Base-by-base conservation (phyloP, 2,888 invertebrate genomes). In the Pandemis cinnamomeana region DNA sequence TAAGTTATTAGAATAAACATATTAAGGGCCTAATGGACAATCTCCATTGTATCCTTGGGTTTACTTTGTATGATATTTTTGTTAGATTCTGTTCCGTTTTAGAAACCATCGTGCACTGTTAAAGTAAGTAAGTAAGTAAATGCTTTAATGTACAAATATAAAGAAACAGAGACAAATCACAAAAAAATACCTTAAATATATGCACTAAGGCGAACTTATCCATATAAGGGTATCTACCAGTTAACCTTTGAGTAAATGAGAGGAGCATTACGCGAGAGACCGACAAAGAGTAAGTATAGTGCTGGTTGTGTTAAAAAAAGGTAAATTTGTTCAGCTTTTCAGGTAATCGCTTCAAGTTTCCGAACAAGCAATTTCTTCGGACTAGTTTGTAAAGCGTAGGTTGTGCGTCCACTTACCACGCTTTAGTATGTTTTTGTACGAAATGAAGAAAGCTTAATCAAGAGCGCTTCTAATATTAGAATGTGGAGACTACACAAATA, bases 401-500 rank as follows among this genome's bases (percentile, higher is more conserved):
- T 11, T 27, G 5, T 5, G 4, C n/a, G 51, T 51, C 58, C 58
- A 58, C 58, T 27, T 58, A 58, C 58, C 11, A 58, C 6, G 27
- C 27, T 58, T 58, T 11, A 58, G 58, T 58, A 6, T 58, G 27
- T 58, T 58, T 58, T 58, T 58, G 58, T 58, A 11, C 5, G 58
- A 27, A 58, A 58, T 58, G 27, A 58, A 58, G 20, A 4, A 20
- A 20, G 15, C 15, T 20, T 7, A 55, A 55, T 55, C 2, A 55
- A 55, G 27, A 27, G 27, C 5, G n/a, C n/a, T 27, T 11, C 58
- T 58, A 58, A 58, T 11, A 20, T 58, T 27, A 7, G 20, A 20
- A 58, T 27, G 27, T 36, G 27, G 27, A 4, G 1, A 36, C 27
- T 36, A 36, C 27, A 36, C 27, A n/a, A n/a, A n/a, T n/a, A n/a